Conservation (phyloP, 2,888 invertebrate genomes). For the Plagodis dolabraria region DNA sequence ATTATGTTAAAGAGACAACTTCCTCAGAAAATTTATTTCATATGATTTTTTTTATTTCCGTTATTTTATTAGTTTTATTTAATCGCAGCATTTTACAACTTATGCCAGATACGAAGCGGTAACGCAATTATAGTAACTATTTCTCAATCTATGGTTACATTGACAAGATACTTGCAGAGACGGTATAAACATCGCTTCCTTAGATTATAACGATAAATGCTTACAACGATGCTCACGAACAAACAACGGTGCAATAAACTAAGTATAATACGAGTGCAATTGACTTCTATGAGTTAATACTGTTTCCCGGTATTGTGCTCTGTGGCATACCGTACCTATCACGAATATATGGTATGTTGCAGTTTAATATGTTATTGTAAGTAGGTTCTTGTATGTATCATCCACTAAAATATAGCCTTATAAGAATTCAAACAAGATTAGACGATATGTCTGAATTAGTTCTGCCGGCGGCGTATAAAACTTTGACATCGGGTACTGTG, state of each 20-base stretch:
- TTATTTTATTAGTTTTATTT: not conserved
- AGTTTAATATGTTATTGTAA: not conserved
- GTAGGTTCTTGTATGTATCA: too few relatives aligned
- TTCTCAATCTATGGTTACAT: not conserved
- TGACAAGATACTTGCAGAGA: conserved; percentile 50
- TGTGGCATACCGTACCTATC: conserved; percentile 7
- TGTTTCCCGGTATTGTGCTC: conserved; percentile 20
- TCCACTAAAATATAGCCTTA: too few relatives aligned
- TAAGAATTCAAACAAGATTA: too few relatives aligned
- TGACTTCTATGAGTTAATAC: conserved; percentile 28
- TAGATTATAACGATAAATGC: conserved; percentile 51
- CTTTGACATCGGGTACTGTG: too few relatives aligned
- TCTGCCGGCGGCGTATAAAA: too few relatives aligned
- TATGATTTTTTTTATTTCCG: too few relatives aligned
- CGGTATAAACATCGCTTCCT: conserved; percentile 56
- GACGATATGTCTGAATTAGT: too few relatives aligned
- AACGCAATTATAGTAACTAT: conserved; percentile 14
- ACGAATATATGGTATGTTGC: conserved; percentile 6
- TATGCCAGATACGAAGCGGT: conserved; percentile 29
- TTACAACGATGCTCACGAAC: conserved; percentile 43
- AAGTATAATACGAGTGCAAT: conserved; percentile 33
- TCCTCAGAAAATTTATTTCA: too few relatives aligned
- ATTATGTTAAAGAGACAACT: too few relatives aligned
- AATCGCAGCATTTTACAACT: conserved; percentile 28
- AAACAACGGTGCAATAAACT: conserved; percentile 34